phyloP scores from a whole-genome alignment of 2,113 vertebrate genomes.

The Taurulus bubalis region DNA sequence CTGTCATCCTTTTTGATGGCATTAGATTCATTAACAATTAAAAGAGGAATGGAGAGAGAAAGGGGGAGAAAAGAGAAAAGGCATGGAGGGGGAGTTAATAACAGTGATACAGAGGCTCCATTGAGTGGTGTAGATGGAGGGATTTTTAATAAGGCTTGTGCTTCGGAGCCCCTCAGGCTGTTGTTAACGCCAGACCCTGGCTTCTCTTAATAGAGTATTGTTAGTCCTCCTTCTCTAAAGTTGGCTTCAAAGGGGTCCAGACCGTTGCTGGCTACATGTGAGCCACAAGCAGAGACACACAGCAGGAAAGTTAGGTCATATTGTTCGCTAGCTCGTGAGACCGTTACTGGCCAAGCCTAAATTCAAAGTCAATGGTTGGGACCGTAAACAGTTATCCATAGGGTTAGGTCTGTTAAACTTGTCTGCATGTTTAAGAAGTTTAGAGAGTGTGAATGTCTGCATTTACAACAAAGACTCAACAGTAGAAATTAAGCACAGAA shows the following conservation, averaged over 20 bases:
- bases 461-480: not conserved
- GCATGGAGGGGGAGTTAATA: conserved; percentile 77
- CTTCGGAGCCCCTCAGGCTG: conserved; percentile 70
- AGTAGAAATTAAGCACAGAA: conserved; percentile 7
- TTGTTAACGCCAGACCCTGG: conserved; percentile 74
- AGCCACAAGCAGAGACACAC: conserved; percentile 42
- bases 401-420: not conserved
- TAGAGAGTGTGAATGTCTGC: not conserved
- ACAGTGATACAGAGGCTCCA: conserved; percentile 84
- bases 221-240: conserved; percentile 71
- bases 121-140: conserved; percentile 84
- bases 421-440: conserved; percentile 19
- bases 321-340: conserved; percentile 11
- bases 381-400: not conserved
- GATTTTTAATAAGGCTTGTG: conserved; percentile 85
- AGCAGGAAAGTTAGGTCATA: conserved; percentile 36
- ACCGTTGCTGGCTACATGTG: conserved; percentile 56
- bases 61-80: conserved; percentile 60
- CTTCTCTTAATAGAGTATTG: conserved; percentile 80
- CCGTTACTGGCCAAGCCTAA: conserved; percentile 1
- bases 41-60: conserved; percentile 74
- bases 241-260: conserved; percentile 66
- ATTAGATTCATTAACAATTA: conserved; percentile 88
- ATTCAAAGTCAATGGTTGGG: conserved; percentile 12
- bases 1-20: conserved; percentile 85